Base-by-base conservation (phyloP, 2,113 vertebrate genomes). In the Eleginops maclovinus region DNA sequence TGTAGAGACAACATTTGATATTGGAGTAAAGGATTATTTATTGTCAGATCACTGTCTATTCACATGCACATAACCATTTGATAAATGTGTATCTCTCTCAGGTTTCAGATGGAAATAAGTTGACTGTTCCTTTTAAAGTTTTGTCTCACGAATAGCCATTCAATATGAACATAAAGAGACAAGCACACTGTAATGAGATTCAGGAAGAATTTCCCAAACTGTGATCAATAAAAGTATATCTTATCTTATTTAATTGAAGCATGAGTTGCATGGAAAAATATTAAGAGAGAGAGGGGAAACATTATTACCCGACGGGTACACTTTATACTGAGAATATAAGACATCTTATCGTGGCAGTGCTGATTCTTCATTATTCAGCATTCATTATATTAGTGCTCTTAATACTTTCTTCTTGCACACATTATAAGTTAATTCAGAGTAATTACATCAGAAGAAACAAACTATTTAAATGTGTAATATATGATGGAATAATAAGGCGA, bases 71-170 rank as follows among this genome's bases (percentile, higher is more conserved):
- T 26, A 16, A 17, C 49, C 19, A 17, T 16, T 31, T 50, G 58
- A 43, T 72, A 58, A 51, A 50, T 21, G n/a, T 61, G 16, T 21
- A 55, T 61, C 31, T 26, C 8, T 54, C 10, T 44, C 19, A 69
- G 3, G 43, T 79, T 62, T 0, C 0, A 75, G 44, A 62, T 12
- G 0, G 53, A 67, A 71, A 79, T 49, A 72, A 26, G 56, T 68
- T 73, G 44, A 64, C 50, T 73, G 36, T 31, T 76, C 4, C 17
- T 81, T 56, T 77, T 16, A 63, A 31, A 47, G 16, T 15, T 50
- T 71, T 49, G 10, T 55, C 41, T 55, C 6, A 22, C 17, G 46
- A 21, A 54, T 15, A 46, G 60, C 24, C 31, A 74, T 63, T 63
- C 50, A 74, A 28, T 73, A 28, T 28, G 21, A 67, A 59, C 16